These are phyloP conservation scores for Galerucella calmariensis DNA, from an alignment of 2,888 invertebrate species.

Conservation along the genomic window DNA sequence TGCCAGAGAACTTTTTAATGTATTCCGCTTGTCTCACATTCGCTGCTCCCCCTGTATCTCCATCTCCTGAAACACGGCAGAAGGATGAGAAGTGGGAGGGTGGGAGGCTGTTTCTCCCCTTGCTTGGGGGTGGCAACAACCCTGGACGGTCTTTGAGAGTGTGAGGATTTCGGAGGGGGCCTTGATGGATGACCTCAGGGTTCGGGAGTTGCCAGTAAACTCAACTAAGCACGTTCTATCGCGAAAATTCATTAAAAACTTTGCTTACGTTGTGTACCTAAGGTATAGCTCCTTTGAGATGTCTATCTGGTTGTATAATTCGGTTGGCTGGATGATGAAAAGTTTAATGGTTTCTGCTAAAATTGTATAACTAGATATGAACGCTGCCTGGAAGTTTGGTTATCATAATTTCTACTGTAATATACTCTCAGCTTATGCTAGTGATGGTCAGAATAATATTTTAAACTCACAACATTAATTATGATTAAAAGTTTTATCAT, in stretches of 20 bases:
- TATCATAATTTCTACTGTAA: neutral
- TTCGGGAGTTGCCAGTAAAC: constrained; percentile 53
- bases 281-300: constrained; percentile 59
- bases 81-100: constrained; percentile 57
- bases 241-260: constrained; percentile 57
- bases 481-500: no score
- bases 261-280: constrained; percentile 53
- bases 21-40: constrained; percentile 51
- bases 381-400: neutral
- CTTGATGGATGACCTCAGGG: constrained; percentile 66
- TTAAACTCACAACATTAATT: neutral
- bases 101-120: constrained; percentile 50
- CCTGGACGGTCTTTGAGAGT: constrained; percentile 55
- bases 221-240: constrained; percentile 45
- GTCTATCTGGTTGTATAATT: constrained; percentile 28
- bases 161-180: constrained; percentile 59
- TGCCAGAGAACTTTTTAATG: constrained; percentile 52
- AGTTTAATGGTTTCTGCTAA: constrained; percentile 33
- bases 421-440: neutral
- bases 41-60: constrained; percentile 49
- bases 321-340: constrained; percentile 15
- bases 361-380: constrained; percentile 29
- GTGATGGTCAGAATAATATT: neutral
- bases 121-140: constrained; percentile 53
- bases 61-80: constrained; percentile 50